These are phyloP conservation scores for Stichodactyla mertensii DNA, from an alignment of 64 coral and sea anemone species.

Conservation along the genomic window DNA sequence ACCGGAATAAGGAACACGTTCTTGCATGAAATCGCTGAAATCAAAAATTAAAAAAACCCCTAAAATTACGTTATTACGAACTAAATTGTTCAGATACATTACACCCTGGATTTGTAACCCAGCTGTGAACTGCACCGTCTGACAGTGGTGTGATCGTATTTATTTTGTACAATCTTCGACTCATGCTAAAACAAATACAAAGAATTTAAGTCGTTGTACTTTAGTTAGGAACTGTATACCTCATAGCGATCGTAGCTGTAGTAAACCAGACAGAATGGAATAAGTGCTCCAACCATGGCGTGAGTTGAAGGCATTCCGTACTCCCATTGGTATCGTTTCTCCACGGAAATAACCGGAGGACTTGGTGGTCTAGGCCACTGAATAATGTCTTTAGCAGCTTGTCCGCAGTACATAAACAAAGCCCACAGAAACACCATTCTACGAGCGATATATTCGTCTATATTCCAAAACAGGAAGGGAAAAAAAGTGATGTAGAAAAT, in stretches of 20 bases:
- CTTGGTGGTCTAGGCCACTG: slow-evolving; percentile 76
- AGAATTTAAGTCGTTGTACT: too few species aligned
- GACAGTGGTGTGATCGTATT: not conserved
- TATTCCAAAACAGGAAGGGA: slow-evolving; percentile 88
- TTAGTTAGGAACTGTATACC: slow-evolving; percentile 25
- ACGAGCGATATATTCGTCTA: slow-evolving; percentile 76
- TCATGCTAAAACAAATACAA: too few species aligned
- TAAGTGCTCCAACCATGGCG: slow-evolving; percentile 80
- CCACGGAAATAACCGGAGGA: slow-evolving; percentile 73
- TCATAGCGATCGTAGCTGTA: slow-evolving; percentile 84
- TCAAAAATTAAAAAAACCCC: not conserved
- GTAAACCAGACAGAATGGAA: slow-evolving; percentile 82
- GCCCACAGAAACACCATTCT: slow-evolving; percentile 74
- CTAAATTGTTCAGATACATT: too few species aligned
- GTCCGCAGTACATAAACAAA: slow-evolving; percentile 81
- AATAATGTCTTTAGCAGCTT: slow-evolving; percentile 78
- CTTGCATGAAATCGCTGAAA: not conserved
- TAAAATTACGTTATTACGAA: too few species aligned
- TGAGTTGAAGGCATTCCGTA: slow-evolving; percentile 90
- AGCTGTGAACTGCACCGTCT: not conserved
- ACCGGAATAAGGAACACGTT: not conserved
- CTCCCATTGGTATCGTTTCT: slow-evolving; percentile 73
- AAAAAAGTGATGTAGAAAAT: slow-evolving; percentile 90
- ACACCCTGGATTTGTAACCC: too few species aligned
- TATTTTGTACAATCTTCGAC: not conserved